phyloP scores from a whole-genome alignment of 2,888 invertebrate genomes.

The Psococerastis gibbosa region DNA sequence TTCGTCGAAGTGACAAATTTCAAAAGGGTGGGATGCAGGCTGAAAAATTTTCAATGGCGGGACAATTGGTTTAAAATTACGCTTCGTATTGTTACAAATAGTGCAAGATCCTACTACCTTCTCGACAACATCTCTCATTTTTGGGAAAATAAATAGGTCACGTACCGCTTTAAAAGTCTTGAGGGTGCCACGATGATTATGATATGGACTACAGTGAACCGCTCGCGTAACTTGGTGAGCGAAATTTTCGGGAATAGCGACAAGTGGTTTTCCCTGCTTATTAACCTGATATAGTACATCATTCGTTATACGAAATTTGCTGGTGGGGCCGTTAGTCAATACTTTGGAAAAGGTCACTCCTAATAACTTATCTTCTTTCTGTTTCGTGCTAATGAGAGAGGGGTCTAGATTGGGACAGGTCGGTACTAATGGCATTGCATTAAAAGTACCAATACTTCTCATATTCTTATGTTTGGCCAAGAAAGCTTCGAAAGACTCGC shows the following conservation, averaged over 20 bases:
- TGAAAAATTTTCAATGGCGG: background rate
- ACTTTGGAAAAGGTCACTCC: background rate
- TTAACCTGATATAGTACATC: background rate
- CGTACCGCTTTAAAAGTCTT: background rate
- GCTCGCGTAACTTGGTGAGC: background rate
- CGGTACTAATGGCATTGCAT: too few relatives aligned
- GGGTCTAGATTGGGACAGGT: background rate
- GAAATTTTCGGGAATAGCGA: background rate
- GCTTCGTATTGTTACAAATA: background rate
- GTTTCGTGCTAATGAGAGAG: background rate
- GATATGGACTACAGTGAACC: background rate
- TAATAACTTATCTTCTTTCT: background rate
- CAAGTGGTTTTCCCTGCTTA: background rate
- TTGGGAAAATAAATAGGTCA: background rate
- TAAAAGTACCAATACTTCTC: background rate
- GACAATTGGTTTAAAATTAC: background rate
- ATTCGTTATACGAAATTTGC: background rate
- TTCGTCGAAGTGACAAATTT: background rate
- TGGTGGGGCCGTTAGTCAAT: background rate
- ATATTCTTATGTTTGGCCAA: background rate
- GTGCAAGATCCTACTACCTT: background rate
- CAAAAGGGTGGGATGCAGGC: background rate
- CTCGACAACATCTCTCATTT: background rate
- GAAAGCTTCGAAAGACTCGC: background rate
- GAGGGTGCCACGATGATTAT: background rate